Evolutionary conservation across 2,113 vertebrate species (phyloP), one percentile per base, ranked within the genome.

Genomic region (Tachysurus vachellii): DNA sequence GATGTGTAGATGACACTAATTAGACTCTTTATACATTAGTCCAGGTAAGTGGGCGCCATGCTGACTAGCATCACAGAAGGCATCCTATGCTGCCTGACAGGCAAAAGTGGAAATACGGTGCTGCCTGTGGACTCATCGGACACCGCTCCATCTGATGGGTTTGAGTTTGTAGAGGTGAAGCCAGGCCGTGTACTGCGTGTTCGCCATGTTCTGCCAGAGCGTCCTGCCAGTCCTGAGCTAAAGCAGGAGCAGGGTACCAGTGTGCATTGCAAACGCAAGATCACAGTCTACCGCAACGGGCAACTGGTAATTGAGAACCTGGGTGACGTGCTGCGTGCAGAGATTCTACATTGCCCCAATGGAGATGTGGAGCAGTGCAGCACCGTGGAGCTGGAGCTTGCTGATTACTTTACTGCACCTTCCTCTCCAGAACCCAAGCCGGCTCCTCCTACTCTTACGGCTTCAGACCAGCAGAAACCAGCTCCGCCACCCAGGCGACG

Each of bases 301-400:
- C 96, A 99, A 89, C 93, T 99, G 87, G 96, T 98, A 71, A 98
- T 99, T 0, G 97, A 99, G 93, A 99, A 99, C 91, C 95, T 98
- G n/a, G 96, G 96, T 0, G 96, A 97, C 0, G 94, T 96, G 0
- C 92, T 96, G 9, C 95, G 96, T 57, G 95, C 97, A 0, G 97
- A 98, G 90, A 95, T 97, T 90, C 93, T 96, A 80, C 97, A 97
- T 26, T 96, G 97, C 88, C 97, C 95, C 85, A 95, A 95, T 3
- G 93, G 95, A 11, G 93, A 95, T 0, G 89, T 95, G 3, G 97
- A 98, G 36, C 95, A 95, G 0, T 94, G 93, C 19, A 94, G 95
- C 80, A 95, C 95, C 0, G 92, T 96, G 4, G 98, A 98, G 90
- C 93, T 96, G 83, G 98, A 98, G 83, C 91, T 96, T 36, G 92